A percentile compares a stretch with the other conserved stretches of the same genome.
These are phyloP conservation scores for Holcopasites calliopsidis DNA, from an alignment of 1,140 invertebrate species.

Conservation along the genomic window DNA sequence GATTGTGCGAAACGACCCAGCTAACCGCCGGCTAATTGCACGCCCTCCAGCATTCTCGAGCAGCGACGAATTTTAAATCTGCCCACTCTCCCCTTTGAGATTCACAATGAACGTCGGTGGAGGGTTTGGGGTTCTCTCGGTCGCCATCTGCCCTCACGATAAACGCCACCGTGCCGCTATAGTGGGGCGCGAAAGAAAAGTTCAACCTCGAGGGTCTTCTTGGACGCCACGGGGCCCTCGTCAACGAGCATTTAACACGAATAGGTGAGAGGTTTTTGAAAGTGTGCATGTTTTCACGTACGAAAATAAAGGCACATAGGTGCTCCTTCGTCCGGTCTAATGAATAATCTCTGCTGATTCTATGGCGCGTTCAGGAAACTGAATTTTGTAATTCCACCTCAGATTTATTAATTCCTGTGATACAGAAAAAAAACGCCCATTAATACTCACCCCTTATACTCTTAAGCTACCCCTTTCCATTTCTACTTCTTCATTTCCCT, in stretches of 20 bases:
- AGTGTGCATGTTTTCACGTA: neutral
- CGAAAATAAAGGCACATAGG: neutral
- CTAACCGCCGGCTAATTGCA: constrained; percentile 26
- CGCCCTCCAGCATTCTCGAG: constrained; percentile 14
- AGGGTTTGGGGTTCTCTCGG: constrained; percentile 28
- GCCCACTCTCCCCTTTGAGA: constrained; percentile 20
- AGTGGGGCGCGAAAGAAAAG: constrained; percentile 27
- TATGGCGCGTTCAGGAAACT: neutral
- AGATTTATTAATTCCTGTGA: no score
- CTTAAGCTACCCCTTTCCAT: no score
- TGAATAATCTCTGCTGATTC: neutral
- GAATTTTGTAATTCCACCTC: no score
- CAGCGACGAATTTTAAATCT: constrained; percentile 30
- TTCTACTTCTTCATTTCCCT: no score
- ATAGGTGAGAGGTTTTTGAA: neutral
- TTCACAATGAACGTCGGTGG: constrained; percentile 30
- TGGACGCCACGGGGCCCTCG: neutral
- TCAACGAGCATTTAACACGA: constrained; percentile 17
- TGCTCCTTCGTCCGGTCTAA: neutral
- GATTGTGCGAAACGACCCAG: neutral
- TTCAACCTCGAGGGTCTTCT: constrained; percentile 33
- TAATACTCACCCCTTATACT: no score
- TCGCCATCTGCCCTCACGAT: constrained; percentile 43
- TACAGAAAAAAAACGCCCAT: no score
- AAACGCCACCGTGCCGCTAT: constrained; percentile 21